Percentiles rank a stretch among this genome's conserved stretches.
These are phyloP conservation scores for Vespertilio murinus DNA, from an alignment of 2,797 vertebrate genomes.

Conservation along the genomic window DNA sequence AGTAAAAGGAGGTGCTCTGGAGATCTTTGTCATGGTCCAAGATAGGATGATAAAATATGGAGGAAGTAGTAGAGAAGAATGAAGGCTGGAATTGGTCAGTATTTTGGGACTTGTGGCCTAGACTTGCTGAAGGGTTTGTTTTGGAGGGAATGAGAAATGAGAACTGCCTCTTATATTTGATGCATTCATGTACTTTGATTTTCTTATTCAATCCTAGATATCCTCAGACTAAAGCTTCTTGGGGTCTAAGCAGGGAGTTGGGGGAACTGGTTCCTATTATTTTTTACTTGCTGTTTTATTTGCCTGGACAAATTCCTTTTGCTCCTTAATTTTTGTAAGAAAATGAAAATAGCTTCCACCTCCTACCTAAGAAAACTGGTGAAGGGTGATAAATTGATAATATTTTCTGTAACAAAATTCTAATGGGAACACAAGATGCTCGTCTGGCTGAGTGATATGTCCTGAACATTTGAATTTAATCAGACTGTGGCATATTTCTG, in stretches of 20 bases:
- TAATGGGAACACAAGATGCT: conserved; percentile 50
- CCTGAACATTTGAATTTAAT: conserved; percentile 65
- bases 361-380: conserved; percentile 38
- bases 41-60: background rate
- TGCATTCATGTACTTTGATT: background rate
- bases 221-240: background rate
- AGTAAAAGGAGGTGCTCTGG: background rate
- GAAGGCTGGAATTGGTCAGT: background rate
- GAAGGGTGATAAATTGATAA: conserved; percentile 47
- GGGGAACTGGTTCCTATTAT: background rate
- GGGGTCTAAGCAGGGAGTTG: background rate
- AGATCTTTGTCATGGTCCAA: background rate
- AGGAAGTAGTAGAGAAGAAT: background rate
- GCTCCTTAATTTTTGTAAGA: conserved; percentile 35
- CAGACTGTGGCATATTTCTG: conserved; percentile 51
- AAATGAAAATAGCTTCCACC: conserved; percentile 51
- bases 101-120: background rate
- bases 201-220: background rate
- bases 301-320: background rate
- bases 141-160: background rate
- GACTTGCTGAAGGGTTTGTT: conserved; percentile 4
- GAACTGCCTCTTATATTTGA: background rate
- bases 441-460: conserved; percentile 52
- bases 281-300: background rate
- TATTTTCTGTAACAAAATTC: conserved; percentile 20